phyloP scores from a whole-genome alignment of 2,797 vertebrate genomes.

The Rhinophrynus dorsalis region DNA sequence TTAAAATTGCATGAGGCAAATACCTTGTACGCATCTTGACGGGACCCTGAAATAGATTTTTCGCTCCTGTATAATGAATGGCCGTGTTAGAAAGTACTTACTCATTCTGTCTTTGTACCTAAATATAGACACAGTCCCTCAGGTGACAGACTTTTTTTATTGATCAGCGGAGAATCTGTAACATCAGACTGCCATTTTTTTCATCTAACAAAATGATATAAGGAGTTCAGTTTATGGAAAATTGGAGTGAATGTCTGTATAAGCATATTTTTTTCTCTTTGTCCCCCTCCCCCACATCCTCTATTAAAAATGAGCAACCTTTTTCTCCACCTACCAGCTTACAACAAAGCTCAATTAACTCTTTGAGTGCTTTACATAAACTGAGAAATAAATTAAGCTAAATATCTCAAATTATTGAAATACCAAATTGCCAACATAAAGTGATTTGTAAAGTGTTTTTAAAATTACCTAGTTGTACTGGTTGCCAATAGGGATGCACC shows the following conservation, averaged over 20 bases:
- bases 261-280: background rate
- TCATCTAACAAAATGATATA: constrained; percentile 3
- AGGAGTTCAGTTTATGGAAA: background rate
- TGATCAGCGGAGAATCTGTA: constrained; percentile 43
- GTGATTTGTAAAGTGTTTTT: no score
- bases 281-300: background rate
- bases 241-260: background rate
- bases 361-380: no score
- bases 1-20: constrained; percentile 59
- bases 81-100: constrained; percentile 56
- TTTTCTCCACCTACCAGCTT: no score
- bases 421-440: no score
- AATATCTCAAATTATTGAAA: no score
- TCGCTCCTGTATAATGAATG: constrained; percentile 62
- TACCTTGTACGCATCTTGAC: background rate
- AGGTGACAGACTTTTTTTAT: constrained; percentile 55
- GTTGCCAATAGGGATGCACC: no score
- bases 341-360: no score
- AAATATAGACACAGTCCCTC: constrained; percentile 59
- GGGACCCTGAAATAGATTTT: constrained; percentile 64
- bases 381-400: no score
- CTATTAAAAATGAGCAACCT: no score
- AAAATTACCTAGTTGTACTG: no score
- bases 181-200: background rate
- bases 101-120: constrained; percentile 58